A percentile compares a stretch with the other conserved stretches of the same genome.
Evolutionary conservation across 2,888 invertebrate species (phyloP).

Genomic region (Maniola hyperantus): DNA sequence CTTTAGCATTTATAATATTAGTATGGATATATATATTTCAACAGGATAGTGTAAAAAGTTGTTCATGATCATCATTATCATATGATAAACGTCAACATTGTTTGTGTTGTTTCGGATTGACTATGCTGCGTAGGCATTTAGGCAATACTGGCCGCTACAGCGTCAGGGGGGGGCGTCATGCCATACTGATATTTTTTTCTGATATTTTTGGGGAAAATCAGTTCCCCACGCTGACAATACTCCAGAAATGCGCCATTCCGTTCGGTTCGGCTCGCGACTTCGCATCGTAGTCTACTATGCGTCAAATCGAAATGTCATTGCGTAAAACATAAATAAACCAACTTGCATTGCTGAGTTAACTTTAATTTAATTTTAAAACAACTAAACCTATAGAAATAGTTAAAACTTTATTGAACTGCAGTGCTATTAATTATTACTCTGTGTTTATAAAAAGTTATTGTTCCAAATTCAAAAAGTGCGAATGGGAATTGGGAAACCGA

Average conservation of each 20-base stretch:
- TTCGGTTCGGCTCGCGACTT: slow-evolving; percentile 47
- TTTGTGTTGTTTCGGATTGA: too few species aligned
- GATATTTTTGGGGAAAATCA: slow-evolving; percentile 10
- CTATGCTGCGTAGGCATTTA: too few species aligned
- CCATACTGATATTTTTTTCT: not conserved
- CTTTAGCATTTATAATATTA: too few species aligned
- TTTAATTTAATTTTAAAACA: slow-evolving; percentile 10
- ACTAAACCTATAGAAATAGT: not conserved
- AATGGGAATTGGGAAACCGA: slow-evolving; percentile 17
- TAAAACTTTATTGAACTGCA: not conserved
- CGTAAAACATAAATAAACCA: slow-evolving; percentile 56
- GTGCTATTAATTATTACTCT: not conserved
- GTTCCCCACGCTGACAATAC: slow-evolving; percentile 51
- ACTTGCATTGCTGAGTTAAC: not conserved
- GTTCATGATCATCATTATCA: too few species aligned
- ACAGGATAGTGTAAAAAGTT: too few species aligned
- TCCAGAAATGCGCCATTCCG: slow-evolving; percentile 66
- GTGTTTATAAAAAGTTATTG: slow-evolving; percentile 22
- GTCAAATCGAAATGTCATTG: slow-evolving; percentile 47
- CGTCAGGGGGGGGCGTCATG: too few species aligned
- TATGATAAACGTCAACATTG: too few species aligned
- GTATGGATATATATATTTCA: too few species aligned
- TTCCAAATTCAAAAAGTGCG: slow-evolving; percentile 21
- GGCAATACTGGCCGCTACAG: too few species aligned
- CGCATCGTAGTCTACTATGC: slow-evolving; percentile 43